A percentile compares a stretch with the other conserved stretches of the same genome.
Conservation (phyloP, 2,113 vertebrate genomes). For the Scalopus aquaticus region DNA sequence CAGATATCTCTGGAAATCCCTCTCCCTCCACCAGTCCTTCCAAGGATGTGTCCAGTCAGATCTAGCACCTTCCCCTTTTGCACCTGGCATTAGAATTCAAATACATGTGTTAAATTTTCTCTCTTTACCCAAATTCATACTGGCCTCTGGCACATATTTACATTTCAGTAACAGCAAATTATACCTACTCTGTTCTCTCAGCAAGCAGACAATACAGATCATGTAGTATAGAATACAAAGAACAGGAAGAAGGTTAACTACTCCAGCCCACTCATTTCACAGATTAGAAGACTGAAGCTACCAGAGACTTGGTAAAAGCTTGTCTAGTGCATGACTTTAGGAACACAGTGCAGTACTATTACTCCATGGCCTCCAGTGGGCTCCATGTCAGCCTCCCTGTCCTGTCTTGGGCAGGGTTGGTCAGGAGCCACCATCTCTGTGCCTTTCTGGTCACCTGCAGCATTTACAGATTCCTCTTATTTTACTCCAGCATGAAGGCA, state of each 20-base stretch:
- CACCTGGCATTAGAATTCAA: neutral
- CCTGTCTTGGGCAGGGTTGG: neutral
- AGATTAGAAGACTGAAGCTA: neutral
- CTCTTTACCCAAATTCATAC: neutral
- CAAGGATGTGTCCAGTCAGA: neutral
- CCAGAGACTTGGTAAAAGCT: neutral
- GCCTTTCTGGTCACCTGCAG: no score
- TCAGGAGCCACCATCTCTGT: no score
- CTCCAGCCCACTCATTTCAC: neutral
- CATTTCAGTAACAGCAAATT: neutral
- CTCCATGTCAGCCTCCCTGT: neutral
- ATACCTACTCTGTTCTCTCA: neutral
- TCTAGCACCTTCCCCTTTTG: neutral
- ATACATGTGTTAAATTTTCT: neutral
- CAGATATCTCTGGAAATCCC: neutral
- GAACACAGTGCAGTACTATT: accelerated
- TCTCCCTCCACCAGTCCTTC: neutral
- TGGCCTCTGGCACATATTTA: neutral
- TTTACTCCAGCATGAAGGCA: neutral
- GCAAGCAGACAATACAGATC: neutral
- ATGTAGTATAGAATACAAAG: neutral
- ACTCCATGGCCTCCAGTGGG: neutral
- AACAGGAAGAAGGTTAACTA: neutral
- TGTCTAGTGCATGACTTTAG: neutral
- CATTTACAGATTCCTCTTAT: neutral